phyloP scores from a whole-genome alignment of 2,888 invertebrate species.

The Cephus pygmeus region DNA sequence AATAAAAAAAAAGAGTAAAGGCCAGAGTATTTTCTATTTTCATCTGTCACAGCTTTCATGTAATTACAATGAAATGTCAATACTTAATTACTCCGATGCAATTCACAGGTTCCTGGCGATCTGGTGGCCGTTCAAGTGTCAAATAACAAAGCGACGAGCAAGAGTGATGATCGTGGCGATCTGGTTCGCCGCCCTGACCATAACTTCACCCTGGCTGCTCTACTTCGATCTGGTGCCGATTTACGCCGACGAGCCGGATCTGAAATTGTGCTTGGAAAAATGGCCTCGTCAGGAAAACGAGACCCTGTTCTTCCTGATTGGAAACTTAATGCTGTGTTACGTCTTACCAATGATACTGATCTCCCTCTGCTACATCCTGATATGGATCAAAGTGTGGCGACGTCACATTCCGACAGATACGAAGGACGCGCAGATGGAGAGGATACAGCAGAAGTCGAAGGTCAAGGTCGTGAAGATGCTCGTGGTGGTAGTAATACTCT shows the following conservation, averaged over 20 bases:
- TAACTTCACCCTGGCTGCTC: slow-evolving; percentile 91
- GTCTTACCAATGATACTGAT: slow-evolving; percentile 91
- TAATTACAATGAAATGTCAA: neutral
- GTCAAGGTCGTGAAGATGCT: slow-evolving; percentile 96
- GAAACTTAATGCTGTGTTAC: slow-evolving; percentile 90
- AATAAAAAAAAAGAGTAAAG: neutral
- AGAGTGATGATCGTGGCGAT: slow-evolving; percentile 89
- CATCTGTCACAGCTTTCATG: fast-evolving
- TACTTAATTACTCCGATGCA: neutral
- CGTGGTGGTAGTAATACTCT: slow-evolving; percentile 91
- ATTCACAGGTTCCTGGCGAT: slow-evolving; percentile 91
- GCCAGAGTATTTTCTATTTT: neutral
- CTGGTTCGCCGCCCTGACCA: slow-evolving; percentile 87
- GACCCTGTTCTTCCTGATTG: slow-evolving; percentile 87
- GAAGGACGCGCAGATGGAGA: slow-evolving; percentile 90
- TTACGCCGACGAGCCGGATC: slow-evolving; percentile 79
- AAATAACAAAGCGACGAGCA: slow-evolving; percentile 89
- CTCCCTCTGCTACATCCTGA: slow-evolving; percentile 90
- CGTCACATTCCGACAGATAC: slow-evolving; percentile 91
- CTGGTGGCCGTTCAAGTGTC: slow-evolving; percentile 93
- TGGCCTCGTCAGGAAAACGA: slow-evolving; percentile 89
- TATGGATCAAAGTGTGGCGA: slow-evolving; percentile 91
- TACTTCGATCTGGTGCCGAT: slow-evolving; percentile 86
- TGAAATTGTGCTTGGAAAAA: slow-evolving; percentile 82
- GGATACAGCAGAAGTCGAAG: slow-evolving; percentile 94